These are phyloP conservation scores for Scytalopus superciliaris DNA, from an alignment of 2,113 vertebrate genomes.

Conservation along the genomic window DNA sequence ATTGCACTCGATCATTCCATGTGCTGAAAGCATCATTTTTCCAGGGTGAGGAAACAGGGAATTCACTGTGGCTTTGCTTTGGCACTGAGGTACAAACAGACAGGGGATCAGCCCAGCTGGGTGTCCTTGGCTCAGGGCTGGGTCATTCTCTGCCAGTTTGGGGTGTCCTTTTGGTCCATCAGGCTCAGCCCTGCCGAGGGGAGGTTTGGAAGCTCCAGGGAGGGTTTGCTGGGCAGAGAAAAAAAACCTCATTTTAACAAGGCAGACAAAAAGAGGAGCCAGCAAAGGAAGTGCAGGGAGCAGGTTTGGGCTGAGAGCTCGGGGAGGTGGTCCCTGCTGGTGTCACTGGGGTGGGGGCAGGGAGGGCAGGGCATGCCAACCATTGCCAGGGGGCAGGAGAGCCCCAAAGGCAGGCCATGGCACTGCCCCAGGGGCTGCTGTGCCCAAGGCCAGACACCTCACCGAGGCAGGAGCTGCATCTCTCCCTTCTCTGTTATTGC, in stretches of 20 bases:
- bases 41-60: not conserved
- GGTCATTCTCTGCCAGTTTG: not conserved
- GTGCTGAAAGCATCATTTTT: not conserved
- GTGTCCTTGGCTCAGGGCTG: not conserved
- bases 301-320: not conserved
- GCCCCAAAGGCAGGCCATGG: not conserved
- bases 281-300: not conserved
- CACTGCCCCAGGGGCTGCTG: too few species aligned
- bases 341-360: not conserved
- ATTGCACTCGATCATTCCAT: not conserved
- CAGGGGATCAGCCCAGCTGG: not conserved
- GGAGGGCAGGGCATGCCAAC: fast-evolving
- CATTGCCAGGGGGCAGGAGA: not conserved
- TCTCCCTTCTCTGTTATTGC: not conserved
- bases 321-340: not conserved
- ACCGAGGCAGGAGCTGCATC: not conserved
- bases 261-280: not conserved
- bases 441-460: not conserved
- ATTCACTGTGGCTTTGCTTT: not conserved
- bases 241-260: too few species aligned
- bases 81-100: not conserved
- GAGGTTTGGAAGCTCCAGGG: not conserved
- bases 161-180: not conserved
- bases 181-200: not conserved
- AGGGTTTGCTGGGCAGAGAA: not conserved